Percentiles rank a stretch among this genome's conserved stretches.
phyloP scores from a whole-genome alignment of 2,113 vertebrate species.

The Agelaius tricolor region DNA sequence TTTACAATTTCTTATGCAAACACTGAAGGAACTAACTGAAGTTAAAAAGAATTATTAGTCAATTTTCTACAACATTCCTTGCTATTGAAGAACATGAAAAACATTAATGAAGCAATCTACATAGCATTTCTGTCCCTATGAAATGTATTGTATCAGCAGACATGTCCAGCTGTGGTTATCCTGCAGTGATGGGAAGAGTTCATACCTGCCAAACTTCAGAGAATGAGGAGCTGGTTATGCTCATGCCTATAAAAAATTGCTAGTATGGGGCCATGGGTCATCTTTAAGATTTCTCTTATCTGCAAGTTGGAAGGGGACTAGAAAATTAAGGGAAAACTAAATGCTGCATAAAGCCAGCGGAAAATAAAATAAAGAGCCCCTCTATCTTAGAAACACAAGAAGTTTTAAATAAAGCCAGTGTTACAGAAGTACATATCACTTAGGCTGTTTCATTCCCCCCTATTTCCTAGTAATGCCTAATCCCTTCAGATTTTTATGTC shows the following conservation, averaged over 20 bases:
- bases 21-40: not conserved
- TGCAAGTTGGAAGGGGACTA: not conserved
- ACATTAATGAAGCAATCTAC: not conserved
- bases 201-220: not conserved
- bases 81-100: not conserved
- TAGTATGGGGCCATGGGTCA: not conserved
- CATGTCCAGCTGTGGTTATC: not conserved
- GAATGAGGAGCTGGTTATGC: not conserved
- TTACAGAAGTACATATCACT: not conserved
- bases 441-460: not conserved
- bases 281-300: not conserved
- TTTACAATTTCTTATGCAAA: not conserved
- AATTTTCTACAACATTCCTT: not conserved
- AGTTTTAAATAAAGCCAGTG: not conserved
- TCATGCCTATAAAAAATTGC: not conserved
- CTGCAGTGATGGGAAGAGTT: not conserved
- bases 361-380: not conserved
- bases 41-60: not conserved
- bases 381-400: not conserved
- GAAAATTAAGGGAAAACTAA: not conserved
- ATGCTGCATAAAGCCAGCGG: not conserved
- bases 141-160: not conserved
- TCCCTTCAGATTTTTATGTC: not conserved
- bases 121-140: not conserved
- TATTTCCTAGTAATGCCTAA: not conserved